phyloP scores from a whole-genome alignment of 1,140 invertebrate species.

The Paraescarpia echinospica region DNA sequence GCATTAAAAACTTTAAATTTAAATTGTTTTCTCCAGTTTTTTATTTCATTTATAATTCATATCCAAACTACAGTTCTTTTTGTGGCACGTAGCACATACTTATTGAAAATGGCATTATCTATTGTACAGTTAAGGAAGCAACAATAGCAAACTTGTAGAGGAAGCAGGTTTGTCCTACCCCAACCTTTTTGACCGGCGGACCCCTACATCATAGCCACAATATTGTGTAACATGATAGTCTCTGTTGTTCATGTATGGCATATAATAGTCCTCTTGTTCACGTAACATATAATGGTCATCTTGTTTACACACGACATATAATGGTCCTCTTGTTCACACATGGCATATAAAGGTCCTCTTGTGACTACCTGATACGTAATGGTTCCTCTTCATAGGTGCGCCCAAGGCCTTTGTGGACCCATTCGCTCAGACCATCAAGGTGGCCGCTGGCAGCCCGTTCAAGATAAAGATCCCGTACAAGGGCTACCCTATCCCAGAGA shows the following conservation, averaged over 20 bases:
- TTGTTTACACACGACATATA: background rate
- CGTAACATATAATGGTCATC: too few relatives aligned
- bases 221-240: background rate
- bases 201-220: background rate
- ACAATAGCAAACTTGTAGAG: background rate
- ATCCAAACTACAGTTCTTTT: too few relatives aligned
- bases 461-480: constrained; percentile 91
- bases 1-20: background rate
- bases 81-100: too few relatives aligned
- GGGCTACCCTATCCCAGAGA: constrained; percentile 85
- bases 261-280: background rate
- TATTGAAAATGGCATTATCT: background rate
- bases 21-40: background rate
- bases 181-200: background rate
- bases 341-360: background rate
- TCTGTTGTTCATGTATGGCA: background rate
- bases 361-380: too few relatives aligned
- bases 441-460: constrained; percentile 93
- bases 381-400: constrained; percentile 68
- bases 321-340: background rate
- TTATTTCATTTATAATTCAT: background rate
- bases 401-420: constrained; percentile 92
- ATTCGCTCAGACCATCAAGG: constrained; percentile 89
- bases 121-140: background rate
- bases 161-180: background rate